Evolutionary conservation across 1,140 invertebrate genomes (phyloP), one percentile per base, ranked within the genome.

Genomic region (Sesamia nonagrioides): DNA sequence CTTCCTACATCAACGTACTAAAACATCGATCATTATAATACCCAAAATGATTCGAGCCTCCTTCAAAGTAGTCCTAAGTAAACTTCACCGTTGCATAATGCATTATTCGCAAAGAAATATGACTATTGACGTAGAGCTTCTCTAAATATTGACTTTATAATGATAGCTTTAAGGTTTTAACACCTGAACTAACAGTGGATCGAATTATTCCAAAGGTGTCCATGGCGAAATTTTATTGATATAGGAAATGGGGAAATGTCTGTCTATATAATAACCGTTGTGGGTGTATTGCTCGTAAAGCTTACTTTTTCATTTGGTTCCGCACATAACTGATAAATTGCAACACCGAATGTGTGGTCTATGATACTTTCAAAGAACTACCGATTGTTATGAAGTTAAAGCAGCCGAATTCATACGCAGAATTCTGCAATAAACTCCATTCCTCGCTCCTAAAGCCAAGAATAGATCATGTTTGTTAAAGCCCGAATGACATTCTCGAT

Each of bases 171-270:
- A 78, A 56, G 45, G 21, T 80, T 63, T 84, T 82, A 61, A 79
- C 92, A 94, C 92, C 92, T 94, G 92, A 93, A 80, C 90, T 85
- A 93, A 94, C 88, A 61, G 52, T 50, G 35, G 56, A 37, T 40
- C 11, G 17, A 73, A 37, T 40, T n/a, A 35, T 37, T 72, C 50
- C n/a, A 35, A 72, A 72, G 69, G 48, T 56, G 33, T 40, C 50
- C 11, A 40, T 72, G 8, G 50, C 35, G 17, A 18, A 56, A 54
- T 54, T 37, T 54, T 35, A 37, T 40, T 58, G 17, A 33, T 42
- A n/a, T 40, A 74, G 54, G 48, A 93, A 54, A 60, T 11, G 66
- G 17, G 17, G 17, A 18, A 58, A 33, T 58, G 54, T 58, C 54
- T 58, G 13, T 21, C 21, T 21, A 21, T 7, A 58, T 58, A 58